These are phyloP conservation scores for Noctua janthina DNA, from an alignment of 2,888 invertebrate genomes.

Conservation along the genomic window DNA sequence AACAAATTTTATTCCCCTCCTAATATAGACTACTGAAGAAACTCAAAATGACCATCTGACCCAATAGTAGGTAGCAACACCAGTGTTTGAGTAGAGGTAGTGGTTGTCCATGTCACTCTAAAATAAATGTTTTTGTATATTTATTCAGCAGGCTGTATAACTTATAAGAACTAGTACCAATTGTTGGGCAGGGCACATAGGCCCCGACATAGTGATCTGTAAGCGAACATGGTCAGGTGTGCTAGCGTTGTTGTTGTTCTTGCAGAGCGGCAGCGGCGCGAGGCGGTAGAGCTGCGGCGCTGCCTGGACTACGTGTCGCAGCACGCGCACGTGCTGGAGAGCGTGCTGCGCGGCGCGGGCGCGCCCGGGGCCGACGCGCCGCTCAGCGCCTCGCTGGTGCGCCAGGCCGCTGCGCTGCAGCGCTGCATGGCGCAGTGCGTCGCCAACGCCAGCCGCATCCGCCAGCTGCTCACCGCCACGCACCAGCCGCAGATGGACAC, in stretches of 20 bases:
- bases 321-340: conserved; percentile 87
- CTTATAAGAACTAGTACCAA: neutral
- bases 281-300: conserved; percentile 85
- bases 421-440: conserved; percentile 89
- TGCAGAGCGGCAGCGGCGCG: conserved; percentile 85
- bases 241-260: neutral
- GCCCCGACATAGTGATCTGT: neutral
- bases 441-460: conserved; percentile 85
- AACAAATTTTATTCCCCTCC: neutral
- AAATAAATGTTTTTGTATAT: neutral
- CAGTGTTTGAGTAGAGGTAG: neutral
- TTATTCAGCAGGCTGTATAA: neutral
- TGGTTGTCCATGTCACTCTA: neutral
- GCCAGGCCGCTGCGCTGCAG: conserved; percentile 87
- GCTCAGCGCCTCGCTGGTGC: conserved; percentile 83
- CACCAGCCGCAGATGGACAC: conserved; percentile 88
- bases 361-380: conserved; percentile 74
- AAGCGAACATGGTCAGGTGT: neutral
- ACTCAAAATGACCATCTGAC: neutral
- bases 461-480: conserved; percentile 83
- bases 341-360: conserved; percentile 82
- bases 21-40: too few species aligned
- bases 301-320: conserved; percentile 88
- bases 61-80: neutral
- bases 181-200: neutral